Conservation (phyloP, 2,113 vertebrate species). For the Cyanoliseus patagonus region DNA sequence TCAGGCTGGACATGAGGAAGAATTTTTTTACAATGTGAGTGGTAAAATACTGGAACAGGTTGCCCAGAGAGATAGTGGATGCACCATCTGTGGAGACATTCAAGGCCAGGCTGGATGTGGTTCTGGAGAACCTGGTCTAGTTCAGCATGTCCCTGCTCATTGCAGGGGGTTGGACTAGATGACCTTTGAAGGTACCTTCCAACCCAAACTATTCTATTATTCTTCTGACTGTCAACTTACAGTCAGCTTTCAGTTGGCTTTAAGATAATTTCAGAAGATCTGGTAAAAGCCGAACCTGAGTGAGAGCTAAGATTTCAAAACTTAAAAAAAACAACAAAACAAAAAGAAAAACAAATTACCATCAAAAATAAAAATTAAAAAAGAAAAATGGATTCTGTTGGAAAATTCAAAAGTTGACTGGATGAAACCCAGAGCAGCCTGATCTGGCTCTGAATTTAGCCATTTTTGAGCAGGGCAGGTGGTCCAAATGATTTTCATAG, state of each 20-base stretch:
- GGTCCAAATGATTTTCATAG: not conserved
- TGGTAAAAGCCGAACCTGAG: not conserved
- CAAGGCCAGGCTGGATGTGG: not conserved
- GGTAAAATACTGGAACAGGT: not conserved
- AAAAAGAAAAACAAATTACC: not conserved
- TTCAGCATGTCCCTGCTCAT: not conserved
- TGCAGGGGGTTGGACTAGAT: not conserved
- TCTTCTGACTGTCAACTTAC: not conserved
- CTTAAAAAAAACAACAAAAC: not conserved
- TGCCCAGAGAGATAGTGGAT: not conserved
- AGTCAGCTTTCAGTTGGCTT: not conserved
- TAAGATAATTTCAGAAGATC: not conserved
- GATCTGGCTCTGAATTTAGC: not conserved
- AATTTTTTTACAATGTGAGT: not conserved
- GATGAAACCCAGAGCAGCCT: not conserved
- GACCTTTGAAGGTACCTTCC: not conserved
- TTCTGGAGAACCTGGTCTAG: not conserved
- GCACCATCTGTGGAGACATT: not conserved
- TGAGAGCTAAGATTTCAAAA: not conserved
- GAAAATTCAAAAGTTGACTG: not conserved
- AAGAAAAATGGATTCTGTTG: not conserved
- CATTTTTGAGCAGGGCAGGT: not conserved
- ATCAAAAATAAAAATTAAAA: not conserved
- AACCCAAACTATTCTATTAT: not conserved
- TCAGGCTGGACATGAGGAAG: not conserved